Evolutionary conservation across 1,140 invertebrate genomes (phyloP), one percentile per base, ranked within the genome.

Genomic region (Galleria mellonella): DNA sequence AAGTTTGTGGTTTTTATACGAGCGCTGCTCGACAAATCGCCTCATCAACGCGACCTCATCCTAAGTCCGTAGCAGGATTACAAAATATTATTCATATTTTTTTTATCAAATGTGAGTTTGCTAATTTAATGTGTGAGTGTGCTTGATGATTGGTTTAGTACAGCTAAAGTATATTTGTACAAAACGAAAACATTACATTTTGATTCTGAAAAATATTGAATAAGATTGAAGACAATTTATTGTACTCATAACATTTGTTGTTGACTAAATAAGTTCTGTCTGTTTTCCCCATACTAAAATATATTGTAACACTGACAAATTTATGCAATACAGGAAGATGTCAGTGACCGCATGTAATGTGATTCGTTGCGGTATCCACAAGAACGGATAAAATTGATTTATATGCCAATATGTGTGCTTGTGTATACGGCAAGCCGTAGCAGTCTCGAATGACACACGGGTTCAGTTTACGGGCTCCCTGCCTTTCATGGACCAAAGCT

Each of bases 301-400:
- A 52, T 17, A 30, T 38, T 56, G 47, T 61, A 33, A 40, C 41
- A 47, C 55, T 58, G 61, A 59, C 56, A 43, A 62, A 62, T 17
- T 53, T 56, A 55, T 59, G 62, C 58, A 66, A 69, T 53, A 62
- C 55, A 54, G 61, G 57, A 67, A 70, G 60, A 75, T 63, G 72
- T 66, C 68, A 72, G 59, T 72, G 70, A 76, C 72, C 68, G 68
- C 60, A 62, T 56, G 69, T 72, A 72, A 76, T 62, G 51, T 46
- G 68, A 76, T 67, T 76, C 63, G 59, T 47, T 54, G 57, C 55
- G 67, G 58, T 72, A 57, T 65, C 61, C 62, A 46, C 58, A 45
- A 67, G 58, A 53, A 54, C 55, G 57, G 57, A 62, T 60, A 66
- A 73, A 72, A 73, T 72, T 76, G 67, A 73, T 72, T 72, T 72